Conservation (phyloP, 2,113 vertebrate genomes). For the Poecile atricapillus region DNA sequence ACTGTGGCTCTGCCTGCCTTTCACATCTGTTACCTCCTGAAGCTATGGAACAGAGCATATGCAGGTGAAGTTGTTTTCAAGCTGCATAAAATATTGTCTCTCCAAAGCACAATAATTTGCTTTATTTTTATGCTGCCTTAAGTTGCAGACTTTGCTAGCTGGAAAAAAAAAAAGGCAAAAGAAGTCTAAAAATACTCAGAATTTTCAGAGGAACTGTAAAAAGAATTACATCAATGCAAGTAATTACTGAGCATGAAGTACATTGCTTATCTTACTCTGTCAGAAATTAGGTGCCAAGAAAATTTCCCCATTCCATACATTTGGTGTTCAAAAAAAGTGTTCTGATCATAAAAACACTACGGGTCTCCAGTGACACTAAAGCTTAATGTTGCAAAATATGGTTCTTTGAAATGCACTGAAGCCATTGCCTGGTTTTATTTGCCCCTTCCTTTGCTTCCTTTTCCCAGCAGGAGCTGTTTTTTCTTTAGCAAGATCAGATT, state of each 20-base stretch:
- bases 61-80: neutral
- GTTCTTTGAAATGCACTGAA: neutral
- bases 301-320: neutral
- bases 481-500: neutral
- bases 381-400: conserved; percentile 9
- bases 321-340: neutral
- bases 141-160: neutral
- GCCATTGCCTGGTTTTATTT: neutral
- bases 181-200: neutral
- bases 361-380: neutral
- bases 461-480: conserved; percentile 21
- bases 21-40: neutral
- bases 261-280: neutral
- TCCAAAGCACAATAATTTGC: neutral
- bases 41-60: neutral
- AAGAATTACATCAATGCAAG: neutral
- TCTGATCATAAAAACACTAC: neutral
- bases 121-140: neutral
- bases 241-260: neutral
- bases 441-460: neutral
- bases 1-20: neutral
- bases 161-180: neutral
- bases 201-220: neutral
- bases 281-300: neutral
- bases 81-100: neutral